Evolutionary conservation across 2,797 vertebrate genomes (phyloP).

Genomic region (Heterohyrax brucei): DNA sequence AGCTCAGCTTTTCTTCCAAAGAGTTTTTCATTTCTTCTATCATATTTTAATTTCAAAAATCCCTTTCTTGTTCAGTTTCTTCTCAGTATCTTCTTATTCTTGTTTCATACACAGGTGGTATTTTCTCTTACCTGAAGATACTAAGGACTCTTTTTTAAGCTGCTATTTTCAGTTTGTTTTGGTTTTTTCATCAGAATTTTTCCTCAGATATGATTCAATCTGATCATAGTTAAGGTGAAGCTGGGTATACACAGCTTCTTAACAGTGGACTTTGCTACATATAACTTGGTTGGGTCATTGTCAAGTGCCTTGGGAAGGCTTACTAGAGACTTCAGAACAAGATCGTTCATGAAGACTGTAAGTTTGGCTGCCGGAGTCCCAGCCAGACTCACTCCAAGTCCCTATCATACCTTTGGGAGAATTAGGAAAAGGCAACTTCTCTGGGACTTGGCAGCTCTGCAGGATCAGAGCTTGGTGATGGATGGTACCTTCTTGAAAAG

Average conservation of each 20-base stretch:
- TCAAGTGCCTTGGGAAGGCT: neutral
- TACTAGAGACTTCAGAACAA: neutral
- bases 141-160: neutral
- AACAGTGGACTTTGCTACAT: neutral
- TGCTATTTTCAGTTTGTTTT: neutral
- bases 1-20: neutral
- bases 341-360: neutral
- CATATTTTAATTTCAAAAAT: conserved; percentile 25
- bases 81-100: neutral
- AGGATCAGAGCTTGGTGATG: neutral
- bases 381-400: neutral
- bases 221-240: neutral
- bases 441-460: neutral
- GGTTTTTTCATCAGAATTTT: neutral
- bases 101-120: neutral
- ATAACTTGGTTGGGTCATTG: neutral
- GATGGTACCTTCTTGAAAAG: neutral
- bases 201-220: too few relatives aligned
- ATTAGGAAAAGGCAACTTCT: neutral
- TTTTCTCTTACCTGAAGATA: neutral
- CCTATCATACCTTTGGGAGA: neutral
- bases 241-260: neutral
- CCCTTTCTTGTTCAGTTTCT: neutral
- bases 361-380: neutral
- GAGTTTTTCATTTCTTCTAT: neutral